A percentile compares a stretch with the other conserved stretches of the same genome.
Evolutionary conservation across 2,797 vertebrate species (phyloP).

Genomic region (Pelodytes ibericus): DNA sequence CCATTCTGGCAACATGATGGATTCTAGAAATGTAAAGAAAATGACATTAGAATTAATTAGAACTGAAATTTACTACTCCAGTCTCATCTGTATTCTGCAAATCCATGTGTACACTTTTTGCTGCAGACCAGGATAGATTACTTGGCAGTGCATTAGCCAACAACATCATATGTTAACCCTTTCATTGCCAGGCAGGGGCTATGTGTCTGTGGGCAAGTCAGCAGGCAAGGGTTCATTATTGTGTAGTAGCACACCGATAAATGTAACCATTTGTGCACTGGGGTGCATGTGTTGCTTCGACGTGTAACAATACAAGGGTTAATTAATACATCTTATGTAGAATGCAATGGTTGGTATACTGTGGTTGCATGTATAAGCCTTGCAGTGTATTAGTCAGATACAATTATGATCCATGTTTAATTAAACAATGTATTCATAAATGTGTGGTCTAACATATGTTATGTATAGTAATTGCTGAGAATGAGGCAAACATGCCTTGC

Average conservation of each 20-base stretch:
- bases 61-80: slow-evolving; percentile 7
- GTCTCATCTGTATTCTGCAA: slow-evolving; percentile 17
- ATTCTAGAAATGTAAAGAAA: slow-evolving; percentile 23
- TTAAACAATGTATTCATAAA: background rate
- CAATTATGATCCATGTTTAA: background rate
- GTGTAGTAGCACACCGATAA: too few species aligned
- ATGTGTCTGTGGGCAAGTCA: too few species aligned
- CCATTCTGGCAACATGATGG: slow-evolving; percentile 14
- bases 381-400: background rate
- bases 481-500: background rate
- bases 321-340: background rate
- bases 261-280: too few species aligned
- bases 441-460: background rate
- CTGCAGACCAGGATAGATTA: background rate
- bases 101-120: background rate
- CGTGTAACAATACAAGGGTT: background rate
- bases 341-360: background rate
- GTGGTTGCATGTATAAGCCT: background rate
- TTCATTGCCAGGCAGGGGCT: too few species aligned
- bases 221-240: too few species aligned
- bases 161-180: background rate
- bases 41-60: slow-evolving; percentile 29
- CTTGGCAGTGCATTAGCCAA: background rate
- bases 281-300: background rate
- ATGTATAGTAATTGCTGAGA: background rate